Evolutionary conservation across 64 coral and sea anemone genomes (phyloP).

Genomic region (Porites australiensis): DNA sequence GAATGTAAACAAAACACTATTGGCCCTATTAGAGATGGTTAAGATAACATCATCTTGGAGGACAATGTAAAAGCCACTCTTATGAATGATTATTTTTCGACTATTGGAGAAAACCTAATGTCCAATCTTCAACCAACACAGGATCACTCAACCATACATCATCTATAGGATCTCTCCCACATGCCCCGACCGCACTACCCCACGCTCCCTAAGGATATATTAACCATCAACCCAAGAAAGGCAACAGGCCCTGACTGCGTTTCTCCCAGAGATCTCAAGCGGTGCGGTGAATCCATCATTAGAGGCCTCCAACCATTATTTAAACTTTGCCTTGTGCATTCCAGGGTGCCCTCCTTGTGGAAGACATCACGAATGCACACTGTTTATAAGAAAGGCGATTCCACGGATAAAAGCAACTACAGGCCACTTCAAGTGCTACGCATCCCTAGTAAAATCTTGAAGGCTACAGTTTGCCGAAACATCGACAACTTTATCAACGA

Average conservation of each 20-base stretch:
- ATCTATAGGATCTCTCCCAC: constrained; percentile 1
- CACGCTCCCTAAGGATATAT: neutral
- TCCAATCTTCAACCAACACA: too few species aligned
- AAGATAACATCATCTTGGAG: neutral
- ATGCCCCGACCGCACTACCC: neutral
- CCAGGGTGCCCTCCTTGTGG: too few species aligned
- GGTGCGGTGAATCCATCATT: too few species aligned
- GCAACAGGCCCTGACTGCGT: neutral
- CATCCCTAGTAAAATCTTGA: constrained; percentile 1
- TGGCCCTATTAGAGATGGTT: too few species aligned
- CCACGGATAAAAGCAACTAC: neutral
- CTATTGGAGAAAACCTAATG: too few species aligned
- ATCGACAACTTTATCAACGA: constrained; percentile 28
- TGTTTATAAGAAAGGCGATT: constrained; percentile 45
- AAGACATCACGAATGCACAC: constrained; percentile 28
- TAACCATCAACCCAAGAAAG: neutral
- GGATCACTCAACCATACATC: neutral
- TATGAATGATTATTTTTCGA: too few species aligned
- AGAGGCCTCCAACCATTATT: too few species aligned
- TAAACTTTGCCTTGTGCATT: too few species aligned
- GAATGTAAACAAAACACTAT: too few species aligned
- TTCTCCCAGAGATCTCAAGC: neutral
- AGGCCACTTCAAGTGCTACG: neutral
- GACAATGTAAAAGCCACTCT: neutral
- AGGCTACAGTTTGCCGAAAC: neutral